Evolutionary conservation across 1,140 invertebrate species (phyloP), one percentile per base, ranked within the genome.

Genomic region (Aphelinus atriplicis): DNA sequence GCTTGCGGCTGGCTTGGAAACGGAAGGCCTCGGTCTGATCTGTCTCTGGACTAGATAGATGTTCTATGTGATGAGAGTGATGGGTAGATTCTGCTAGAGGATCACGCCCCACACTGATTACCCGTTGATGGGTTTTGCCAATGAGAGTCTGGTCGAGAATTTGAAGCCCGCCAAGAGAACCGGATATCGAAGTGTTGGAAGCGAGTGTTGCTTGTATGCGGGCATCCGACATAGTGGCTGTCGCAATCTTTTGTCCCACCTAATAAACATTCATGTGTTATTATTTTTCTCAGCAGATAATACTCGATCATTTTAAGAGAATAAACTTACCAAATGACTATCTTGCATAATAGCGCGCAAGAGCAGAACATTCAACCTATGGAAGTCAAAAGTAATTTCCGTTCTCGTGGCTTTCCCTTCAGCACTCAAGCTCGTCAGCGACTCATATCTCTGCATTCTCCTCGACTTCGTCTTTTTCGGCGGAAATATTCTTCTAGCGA

Each of bases 341-440:
- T 95, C 93, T 78, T 91, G 91, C 76, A 94, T 88, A 0, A 95
- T 91, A 5, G 95, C 94, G 73, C 96, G 89, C 57, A 98, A 87
- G 69, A 98, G 88, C 42, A 98, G 85, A 65, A 98, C 92, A 84
- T 96, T 97, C 48, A 98, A 87, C 10, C 96, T 91, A 84, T 96
- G 94, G 85, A 98, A 98, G 84, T 98, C 96, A 83, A 98, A 97
- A 45, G 93, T 94, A 47, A 98, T 90, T 88, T 97, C 94, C 1
- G 93, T 93, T 78, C 91, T 82, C 1, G 75, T 72, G 1, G 64
- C 78, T 61, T 82, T 84, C 3, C 61, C 73, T 7, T 84, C 82
- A 0, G 81, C 76, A 1, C 80, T 77, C 9, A 86, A 78, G 80
- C 75, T 87, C 0, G 85, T 78, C 2, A 83, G 62, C 0, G 86